A percentile compares a stretch with the other conserved stretches of the same genome.
Evolutionary conservation across 2,797 vertebrate species (phyloP).

Genomic region (Alca torda): DNA sequence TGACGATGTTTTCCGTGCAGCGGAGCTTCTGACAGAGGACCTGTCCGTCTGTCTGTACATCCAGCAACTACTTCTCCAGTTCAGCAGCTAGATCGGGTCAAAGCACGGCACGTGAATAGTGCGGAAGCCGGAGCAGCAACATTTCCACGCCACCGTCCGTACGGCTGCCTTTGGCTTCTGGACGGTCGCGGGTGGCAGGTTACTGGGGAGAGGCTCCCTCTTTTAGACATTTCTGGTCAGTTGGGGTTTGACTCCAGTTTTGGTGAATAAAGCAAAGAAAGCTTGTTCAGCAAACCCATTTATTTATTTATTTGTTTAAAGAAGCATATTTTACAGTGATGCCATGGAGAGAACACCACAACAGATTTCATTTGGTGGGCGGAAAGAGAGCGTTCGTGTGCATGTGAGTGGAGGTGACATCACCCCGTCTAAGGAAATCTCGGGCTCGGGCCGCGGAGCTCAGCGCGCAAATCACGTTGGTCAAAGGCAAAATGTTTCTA

Average conservation of each 20-base stretch:
- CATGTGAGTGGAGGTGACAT: not conserved
- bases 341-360: constrained; percentile 5
- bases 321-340: constrained; percentile 30
- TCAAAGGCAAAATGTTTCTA: not conserved
- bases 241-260: not conserved
- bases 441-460: not conserved
- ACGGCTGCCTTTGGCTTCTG: not conserved
- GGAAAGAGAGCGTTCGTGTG: not conserved
- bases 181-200: not conserved
- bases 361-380: not conserved
- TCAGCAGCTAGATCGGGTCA: not conserved
- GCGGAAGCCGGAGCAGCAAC: rapidly evolving
- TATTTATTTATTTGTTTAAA: constrained; percentile 39
- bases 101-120: rapidly evolving
- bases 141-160: rapidly evolving
- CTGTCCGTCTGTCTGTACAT: not conserved
- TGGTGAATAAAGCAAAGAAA: constrained; percentile 24
- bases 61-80: not conserved
- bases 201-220: not conserved
- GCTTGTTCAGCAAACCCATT: constrained; percentile 42
- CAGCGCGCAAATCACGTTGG: not conserved
- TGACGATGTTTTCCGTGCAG: not conserved
- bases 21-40: not conserved
- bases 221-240: not conserved
- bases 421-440: not conserved